phyloP scores from a whole-genome alignment of 2,888 invertebrate genomes.

The Encarsia formosa region DNA sequence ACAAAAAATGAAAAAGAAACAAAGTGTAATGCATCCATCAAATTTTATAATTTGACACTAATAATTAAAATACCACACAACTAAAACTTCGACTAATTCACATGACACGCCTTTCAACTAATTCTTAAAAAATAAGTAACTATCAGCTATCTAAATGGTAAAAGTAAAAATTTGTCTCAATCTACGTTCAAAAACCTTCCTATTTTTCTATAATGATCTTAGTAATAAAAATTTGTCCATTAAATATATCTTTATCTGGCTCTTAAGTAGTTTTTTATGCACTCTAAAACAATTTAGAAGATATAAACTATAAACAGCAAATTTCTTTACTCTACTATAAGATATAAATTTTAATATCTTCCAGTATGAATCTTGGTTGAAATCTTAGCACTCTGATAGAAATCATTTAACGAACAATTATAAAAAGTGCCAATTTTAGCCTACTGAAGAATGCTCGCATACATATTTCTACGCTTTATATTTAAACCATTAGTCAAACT shows the following conservation, averaged over 20 bases:
- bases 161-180: conserved; percentile 36
- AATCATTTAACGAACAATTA: no score
- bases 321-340: no score
- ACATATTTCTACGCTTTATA: no score
- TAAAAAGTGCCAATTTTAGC: no score
- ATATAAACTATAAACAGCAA: conserved; percentile 45
- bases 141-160: conserved; percentile 39
- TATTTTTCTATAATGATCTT: conserved; percentile 46
- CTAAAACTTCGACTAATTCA: conserved; percentile 48
- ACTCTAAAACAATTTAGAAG: conserved; percentile 48
- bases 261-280: conserved; percentile 46
- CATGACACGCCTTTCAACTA: conserved; percentile 47
- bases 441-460: no score
- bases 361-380: no score
- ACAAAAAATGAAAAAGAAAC: conserved; percentile 31
- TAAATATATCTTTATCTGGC: conserved; percentile 42
- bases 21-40: conserved; percentile 48
- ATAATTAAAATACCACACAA: conserved; percentile 51
- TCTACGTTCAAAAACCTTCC: conserved; percentile 50
- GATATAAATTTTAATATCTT: no score
- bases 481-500: no score
- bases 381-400: no score
- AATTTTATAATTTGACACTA: conserved; percentile 53
- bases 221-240: conserved; percentile 46
- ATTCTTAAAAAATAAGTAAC: conserved; percentile 41